These are phyloP conservation scores for Leptinotarsa rubiginosa DNA, from an alignment of 2,888 invertebrate genomes.

Conservation along the genomic window DNA sequence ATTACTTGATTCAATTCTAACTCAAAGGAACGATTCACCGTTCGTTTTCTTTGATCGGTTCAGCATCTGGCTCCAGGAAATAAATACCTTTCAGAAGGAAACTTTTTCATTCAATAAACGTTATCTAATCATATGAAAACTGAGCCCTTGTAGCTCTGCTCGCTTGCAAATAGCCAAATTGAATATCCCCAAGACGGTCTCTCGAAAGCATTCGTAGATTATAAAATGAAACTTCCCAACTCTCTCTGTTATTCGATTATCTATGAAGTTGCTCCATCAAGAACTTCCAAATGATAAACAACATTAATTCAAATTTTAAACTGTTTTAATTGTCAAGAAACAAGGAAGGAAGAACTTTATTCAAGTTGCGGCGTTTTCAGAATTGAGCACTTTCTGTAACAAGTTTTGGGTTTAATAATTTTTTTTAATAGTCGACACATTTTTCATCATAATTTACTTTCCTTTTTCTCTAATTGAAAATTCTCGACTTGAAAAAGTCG, in stretches of 20 bases:
- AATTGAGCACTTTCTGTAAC: neutral
- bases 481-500: too few species aligned
- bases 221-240: slow-evolving; percentile 16
- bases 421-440: neutral
- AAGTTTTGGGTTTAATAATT: neutral
- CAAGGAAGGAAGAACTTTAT: neutral
- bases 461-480: neutral
- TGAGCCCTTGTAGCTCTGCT: neutral
- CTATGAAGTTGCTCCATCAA: slow-evolving; percentile 14
- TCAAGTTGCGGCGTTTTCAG: neutral
- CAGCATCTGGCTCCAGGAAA: neutral
- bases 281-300: slow-evolving; percentile 21
- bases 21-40: neutral
- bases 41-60: neutral
- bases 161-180: slow-evolving; percentile 6
- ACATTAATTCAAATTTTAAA: slow-evolving; percentile 17
- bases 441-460: neutral
- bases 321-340: neutral
- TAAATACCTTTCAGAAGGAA: slow-evolving; percentile 1
- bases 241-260: slow-evolving; percentile 5
- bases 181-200: slow-evolving; percentile 9
- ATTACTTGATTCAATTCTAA: too few species aligned
- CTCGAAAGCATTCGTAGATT: slow-evolving; percentile 12
- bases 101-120: slow-evolving; percentile 16
- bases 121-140: slow-evolving; percentile 15